Evolutionary conservation across 2,888 invertebrate genomes (phyloP).

Genomic region (Epinotia brunnichana): DNA sequence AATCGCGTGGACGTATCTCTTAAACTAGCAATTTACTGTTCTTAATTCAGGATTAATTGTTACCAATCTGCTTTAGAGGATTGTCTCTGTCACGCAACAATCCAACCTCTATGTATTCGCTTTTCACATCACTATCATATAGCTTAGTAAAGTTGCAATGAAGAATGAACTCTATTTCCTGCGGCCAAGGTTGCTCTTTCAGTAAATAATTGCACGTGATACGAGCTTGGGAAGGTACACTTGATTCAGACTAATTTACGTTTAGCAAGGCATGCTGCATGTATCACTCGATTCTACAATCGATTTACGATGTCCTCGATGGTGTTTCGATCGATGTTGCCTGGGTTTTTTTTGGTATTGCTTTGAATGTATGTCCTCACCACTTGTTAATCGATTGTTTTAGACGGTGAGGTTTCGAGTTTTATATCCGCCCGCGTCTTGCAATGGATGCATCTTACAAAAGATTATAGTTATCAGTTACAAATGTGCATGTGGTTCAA

Average conservation of each 20-base stretch:
- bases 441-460: no score
- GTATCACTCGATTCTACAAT: constrained; percentile 33
- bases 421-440: no score
- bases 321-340: constrained; percentile 29
- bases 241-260: constrained; percentile 32
- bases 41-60: constrained; percentile 57
- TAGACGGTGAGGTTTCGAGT: background rate
- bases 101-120: constrained; percentile 34
- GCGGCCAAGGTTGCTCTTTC: background rate
- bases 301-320: constrained; percentile 38
- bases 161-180: background rate
- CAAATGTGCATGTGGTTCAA: no score
- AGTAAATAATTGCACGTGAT: background rate
- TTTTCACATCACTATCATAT: constrained; percentile 9
- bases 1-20: constrained; percentile 45
- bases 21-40: constrained; percentile 48
- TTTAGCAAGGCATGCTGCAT: constrained; percentile 25
- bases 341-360: constrained; percentile 12
- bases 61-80: constrained; percentile 49
- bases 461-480: no score
- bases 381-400: background rate
- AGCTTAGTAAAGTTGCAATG: background rate
- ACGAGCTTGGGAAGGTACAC: background rate
- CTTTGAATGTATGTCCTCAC: constrained; percentile 1
- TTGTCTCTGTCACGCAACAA: constrained; percentile 49